Conservation (phyloP, 2,113 vertebrate species). For the Sorex fumeus region DNA sequence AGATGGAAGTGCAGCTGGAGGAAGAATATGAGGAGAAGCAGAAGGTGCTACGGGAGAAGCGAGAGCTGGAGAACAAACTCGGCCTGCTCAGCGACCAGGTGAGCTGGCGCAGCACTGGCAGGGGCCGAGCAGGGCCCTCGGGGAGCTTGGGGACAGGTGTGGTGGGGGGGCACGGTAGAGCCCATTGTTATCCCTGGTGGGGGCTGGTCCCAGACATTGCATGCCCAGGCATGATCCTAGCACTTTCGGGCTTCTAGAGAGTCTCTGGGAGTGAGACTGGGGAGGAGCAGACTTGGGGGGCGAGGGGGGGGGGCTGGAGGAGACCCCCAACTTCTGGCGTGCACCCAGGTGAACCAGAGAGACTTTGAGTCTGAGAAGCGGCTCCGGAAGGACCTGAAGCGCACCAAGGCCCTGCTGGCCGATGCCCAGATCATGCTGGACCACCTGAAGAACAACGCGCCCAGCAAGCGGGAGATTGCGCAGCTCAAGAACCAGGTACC, state of each 20-base stretch:
- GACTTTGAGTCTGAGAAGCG: constrained; percentile 96
- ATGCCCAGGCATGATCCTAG: neutral
- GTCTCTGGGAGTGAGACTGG: neutral
- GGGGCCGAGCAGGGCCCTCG: neutral
- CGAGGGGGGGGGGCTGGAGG: neutral
- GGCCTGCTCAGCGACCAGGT: constrained; percentile 93
- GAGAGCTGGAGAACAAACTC: constrained; percentile 95
- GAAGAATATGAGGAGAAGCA: constrained; percentile 98
- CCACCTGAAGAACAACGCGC: constrained; percentile 97
- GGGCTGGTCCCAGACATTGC: neutral
- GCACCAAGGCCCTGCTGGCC: constrained; percentile 96
- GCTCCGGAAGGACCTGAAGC: constrained; percentile 96
- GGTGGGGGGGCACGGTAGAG: fast-evolving
- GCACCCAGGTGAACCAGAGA: constrained; percentile 92
- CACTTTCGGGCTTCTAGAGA: neutral
- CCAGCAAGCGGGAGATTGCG: constrained; percentile 98
- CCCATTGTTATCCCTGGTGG: neutral
- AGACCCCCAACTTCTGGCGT: neutral
- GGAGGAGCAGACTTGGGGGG: neutral
- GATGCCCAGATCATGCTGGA: constrained; percentile 99
- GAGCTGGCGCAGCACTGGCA: neutral
- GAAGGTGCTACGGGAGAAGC: constrained; percentile 96
- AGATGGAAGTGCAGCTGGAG: constrained; percentile 97
- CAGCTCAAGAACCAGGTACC: constrained; percentile 98
- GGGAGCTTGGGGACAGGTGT: neutral